Percentiles rank a stretch among this genome's conserved stretches.
Evolutionary conservation across 2,888 invertebrate species (phyloP).

Genomic region (Drosophila neutralis): DNA sequence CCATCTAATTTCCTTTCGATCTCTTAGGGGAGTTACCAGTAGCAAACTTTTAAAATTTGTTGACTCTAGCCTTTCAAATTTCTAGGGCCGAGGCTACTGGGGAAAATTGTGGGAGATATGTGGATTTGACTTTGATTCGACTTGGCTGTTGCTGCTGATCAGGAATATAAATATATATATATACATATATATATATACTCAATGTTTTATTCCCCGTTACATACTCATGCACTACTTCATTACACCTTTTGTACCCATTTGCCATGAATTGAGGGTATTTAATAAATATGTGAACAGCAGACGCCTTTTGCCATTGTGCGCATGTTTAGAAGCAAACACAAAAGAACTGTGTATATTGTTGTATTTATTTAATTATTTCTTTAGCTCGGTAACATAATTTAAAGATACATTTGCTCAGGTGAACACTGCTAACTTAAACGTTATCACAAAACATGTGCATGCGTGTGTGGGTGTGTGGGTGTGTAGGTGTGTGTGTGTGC

Average conservation of each 20-base stretch:
- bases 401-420: slow-evolving; percentile 68
- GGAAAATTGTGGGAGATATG: too few species aligned
- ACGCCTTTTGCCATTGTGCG: slow-evolving; percentile 12
- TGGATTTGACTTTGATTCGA: neutral
- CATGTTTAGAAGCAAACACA: slow-evolving; percentile 18
- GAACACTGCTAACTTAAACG: slow-evolving; percentile 65
- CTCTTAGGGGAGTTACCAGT: too few species aligned
- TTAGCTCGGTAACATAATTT: slow-evolving; percentile 66
- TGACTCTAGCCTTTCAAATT: too few species aligned
- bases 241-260: neutral
- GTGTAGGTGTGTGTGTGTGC: slow-evolving; percentile 29
- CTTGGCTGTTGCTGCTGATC: neutral
- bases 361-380: slow-evolving; percentile 56
- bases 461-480: slow-evolving; percentile 17
- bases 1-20: too few species aligned
- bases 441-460: slow-evolving; percentile 64
- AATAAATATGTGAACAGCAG: neutral
- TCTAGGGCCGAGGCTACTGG: too few species aligned
- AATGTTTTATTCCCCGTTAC: neutral
- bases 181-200: neutral
- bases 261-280: neutral
- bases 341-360: slow-evolving; percentile 21
- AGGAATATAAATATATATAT: neutral
- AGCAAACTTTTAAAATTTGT: too few species aligned
- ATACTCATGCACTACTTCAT: neutral